Percentiles rank a stretch among this genome's conserved stretches.
Conservation (phyloP, 2,113 vertebrate species). For the Trachemys scripta region DNA sequence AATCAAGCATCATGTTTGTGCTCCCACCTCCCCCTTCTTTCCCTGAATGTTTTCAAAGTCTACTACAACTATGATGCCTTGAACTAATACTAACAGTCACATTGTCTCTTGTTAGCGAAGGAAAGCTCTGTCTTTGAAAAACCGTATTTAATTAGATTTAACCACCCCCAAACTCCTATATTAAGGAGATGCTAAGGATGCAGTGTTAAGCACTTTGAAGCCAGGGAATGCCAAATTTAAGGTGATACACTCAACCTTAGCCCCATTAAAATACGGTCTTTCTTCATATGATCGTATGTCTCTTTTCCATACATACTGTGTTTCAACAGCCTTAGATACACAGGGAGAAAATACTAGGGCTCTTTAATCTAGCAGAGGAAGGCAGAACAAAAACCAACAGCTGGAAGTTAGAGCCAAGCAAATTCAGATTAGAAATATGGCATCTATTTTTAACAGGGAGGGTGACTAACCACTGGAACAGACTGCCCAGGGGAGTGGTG, state of each 20-base stretch:
- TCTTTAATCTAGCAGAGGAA: background rate
- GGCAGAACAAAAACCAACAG: background rate
- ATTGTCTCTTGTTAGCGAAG: background rate
- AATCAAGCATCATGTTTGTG: background rate
- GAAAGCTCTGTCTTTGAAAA: background rate
- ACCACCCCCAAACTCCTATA: background rate
- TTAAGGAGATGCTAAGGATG: background rate
- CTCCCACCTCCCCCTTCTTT: rapidly evolving
- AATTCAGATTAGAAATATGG: background rate
- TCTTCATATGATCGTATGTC: background rate
- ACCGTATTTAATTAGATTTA: background rate
- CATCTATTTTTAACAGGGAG: background rate
- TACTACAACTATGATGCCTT: background rate
- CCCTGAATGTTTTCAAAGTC: background rate
- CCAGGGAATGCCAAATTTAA: background rate
- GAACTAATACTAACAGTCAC: background rate
- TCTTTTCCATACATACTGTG: background rate
- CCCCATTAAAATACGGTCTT: background rate
- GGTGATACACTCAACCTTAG: background rate
- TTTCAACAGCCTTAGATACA: background rate
- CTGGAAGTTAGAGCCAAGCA: background rate
- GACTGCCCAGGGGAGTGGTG: background rate
- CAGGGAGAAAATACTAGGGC: background rate
- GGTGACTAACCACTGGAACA: background rate
- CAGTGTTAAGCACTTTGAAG: background rate